A percentile compares a stretch with the other conserved stretches of the same genome.
Conservation (phyloP, 2,113 vertebrate genomes). For the Mirounga angustirostris region DNA sequence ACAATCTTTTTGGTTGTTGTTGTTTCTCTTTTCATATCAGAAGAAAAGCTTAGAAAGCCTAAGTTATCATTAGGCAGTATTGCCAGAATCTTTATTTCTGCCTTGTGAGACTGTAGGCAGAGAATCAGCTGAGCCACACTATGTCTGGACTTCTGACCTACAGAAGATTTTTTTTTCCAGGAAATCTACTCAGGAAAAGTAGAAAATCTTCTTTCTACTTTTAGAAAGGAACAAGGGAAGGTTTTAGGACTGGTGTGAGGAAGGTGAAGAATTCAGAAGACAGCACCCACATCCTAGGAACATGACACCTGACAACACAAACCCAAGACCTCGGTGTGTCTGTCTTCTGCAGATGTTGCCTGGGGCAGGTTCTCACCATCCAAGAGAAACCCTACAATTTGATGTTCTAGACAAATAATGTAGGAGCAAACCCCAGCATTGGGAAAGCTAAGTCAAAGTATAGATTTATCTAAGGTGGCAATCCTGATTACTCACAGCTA, state of each 20-base stretch:
- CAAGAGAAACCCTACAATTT: neutral
- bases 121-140: neutral
- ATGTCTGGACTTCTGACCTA: neutral
- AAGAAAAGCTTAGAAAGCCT: neutral
- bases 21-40: neutral
- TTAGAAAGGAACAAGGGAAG: neutral
- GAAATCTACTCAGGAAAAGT: neutral
- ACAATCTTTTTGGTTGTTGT: neutral
- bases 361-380: neutral
- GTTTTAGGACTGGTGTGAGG: neutral
- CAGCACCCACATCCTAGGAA: neutral
- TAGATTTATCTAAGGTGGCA: neutral
- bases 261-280: neutral
- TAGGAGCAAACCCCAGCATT: neutral
- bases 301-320: neutral
- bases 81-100: neutral
- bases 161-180: neutral
- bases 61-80: neutral
- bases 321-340: fast-evolving
- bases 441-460: neutral
- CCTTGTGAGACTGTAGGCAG: neutral
- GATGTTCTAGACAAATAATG: neutral
- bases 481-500: neutral
- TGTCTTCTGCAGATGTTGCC: neutral
- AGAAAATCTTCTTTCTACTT: neutral